Conservation (phyloP, 2,797 vertebrate species). For the Perodicticus potto region DNA sequence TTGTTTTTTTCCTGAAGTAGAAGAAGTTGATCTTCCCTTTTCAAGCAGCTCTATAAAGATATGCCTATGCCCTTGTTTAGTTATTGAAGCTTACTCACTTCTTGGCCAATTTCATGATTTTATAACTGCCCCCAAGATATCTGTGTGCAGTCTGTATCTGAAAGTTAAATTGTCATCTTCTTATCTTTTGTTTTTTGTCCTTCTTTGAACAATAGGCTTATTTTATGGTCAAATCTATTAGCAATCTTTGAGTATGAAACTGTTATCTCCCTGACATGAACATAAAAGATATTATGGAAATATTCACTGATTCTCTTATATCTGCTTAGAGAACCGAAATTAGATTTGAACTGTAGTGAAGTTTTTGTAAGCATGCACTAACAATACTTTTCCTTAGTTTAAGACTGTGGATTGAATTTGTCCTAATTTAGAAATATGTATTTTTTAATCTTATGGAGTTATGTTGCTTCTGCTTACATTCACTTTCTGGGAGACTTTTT, state of each 20-base stretch:
- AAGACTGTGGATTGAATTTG: conserved; percentile 40
- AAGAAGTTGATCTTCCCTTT: not conserved
- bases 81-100: conserved; percentile 2
- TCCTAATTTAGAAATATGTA: conserved; percentile 1
- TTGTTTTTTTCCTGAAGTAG: not conserved
- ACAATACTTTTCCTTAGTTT: conserved; percentile 63
- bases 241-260: conserved; percentile 65
- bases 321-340: conserved; percentile 59
- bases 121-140: not conserved
- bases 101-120: conserved; percentile 29
- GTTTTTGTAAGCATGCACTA: conserved; percentile 49
- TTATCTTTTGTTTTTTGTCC: conserved; percentile 54
- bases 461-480: not conserved
- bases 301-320: conserved; percentile 43
- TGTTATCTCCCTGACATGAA: conserved; percentile 59
- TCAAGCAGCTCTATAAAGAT: not conserved
- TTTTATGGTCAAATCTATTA: conserved; percentile 79
- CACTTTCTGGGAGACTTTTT: not conserved
- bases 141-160: not conserved
- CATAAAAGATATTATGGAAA: conserved; percentile 68
- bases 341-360: conserved; percentile 67
- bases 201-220: conserved; percentile 73
- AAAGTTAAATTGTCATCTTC: conserved; percentile 60
- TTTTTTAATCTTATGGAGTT: conserved; percentile 31
- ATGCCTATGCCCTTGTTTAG: not conserved